Evolutionary conservation across 2,113 vertebrate species (phyloP), one percentile per base, ranked within the genome.

Genomic region (Mesocricetus auratus): DNA sequence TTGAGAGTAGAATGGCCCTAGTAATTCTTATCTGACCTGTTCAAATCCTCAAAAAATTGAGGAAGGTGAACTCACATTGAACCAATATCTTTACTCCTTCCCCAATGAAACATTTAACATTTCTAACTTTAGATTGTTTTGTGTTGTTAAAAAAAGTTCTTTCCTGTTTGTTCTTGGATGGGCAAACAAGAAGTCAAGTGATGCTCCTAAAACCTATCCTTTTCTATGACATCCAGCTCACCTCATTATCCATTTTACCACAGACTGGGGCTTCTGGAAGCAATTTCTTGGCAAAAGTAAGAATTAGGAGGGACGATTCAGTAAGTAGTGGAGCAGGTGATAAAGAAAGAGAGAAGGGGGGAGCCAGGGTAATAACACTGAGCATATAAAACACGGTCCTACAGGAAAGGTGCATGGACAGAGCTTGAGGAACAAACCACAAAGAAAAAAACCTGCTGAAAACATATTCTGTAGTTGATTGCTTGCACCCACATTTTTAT

Each of bases 151-250:
- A 81, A 10, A 17, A 10, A 85, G 24, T 6, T 71, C 45, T 60
- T 8, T 29, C 15, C 2, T 21, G 0, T 86, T 62, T 78, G 22
- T 33, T 42, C 86, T 90, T 86, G n/a, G 26, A 45, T 93, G 6
- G 94, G 29, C 29, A 86, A 71, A 82, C 36, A 66, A 45, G n/a
- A 97, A 94, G 66, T 39, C 4, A 56, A 31, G 50, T n/a, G 29
- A 60, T 85, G 36, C 11, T 64, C 53, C 75, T 64, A 26, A 87
- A 90, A 47, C 29, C 50, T 26, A 16, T 56, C 74, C 50, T 56
- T 42, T 42, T 60, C 22, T 89, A 19, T 77, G 33, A 39, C 15
- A 26, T 66, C 62, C 31, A 21, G 11, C 56, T 62, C 24, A 73
- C 77, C 19, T 77, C 39, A 82, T 94, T 82, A 66, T n/a, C 62